Evolutionary conservation across 2,113 vertebrate genomes (phyloP).

Genomic region (Scopus umbretta): DNA sequence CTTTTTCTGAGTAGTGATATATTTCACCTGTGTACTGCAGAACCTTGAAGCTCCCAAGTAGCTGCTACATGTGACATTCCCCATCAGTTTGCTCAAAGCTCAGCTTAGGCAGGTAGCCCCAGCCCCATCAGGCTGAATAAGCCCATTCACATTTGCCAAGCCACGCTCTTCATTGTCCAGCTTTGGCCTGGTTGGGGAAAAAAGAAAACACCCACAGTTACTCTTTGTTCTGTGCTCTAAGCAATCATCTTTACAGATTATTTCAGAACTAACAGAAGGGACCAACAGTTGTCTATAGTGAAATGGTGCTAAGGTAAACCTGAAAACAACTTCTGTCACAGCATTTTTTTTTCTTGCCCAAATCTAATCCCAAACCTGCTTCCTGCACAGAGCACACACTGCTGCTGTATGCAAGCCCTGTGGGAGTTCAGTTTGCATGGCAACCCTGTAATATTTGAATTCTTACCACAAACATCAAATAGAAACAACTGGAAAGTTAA

Average conservation of each 20-base stretch:
- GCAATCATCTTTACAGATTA: background rate
- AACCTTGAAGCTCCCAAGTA: background rate
- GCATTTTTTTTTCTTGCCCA: background rate
- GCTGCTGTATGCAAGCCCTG: background rate
- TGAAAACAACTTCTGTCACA: background rate
- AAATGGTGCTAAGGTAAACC: background rate
- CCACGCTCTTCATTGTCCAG: background rate
- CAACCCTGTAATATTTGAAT: background rate
- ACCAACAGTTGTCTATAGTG: background rate
- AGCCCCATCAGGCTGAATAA: background rate
- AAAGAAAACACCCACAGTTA: background rate
- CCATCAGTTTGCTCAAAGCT: background rate
- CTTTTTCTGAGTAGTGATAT: rapidly evolving
- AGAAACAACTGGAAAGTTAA: background rate
- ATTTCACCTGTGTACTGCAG: background rate
- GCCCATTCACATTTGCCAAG: background rate
- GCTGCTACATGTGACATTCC: background rate
- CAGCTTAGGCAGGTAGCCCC: background rate
- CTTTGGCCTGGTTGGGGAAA: background rate
- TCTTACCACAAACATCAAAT: background rate
- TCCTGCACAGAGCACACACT: background rate
- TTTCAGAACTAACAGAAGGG: background rate
- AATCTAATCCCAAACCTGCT: background rate
- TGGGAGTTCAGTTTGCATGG: background rate
- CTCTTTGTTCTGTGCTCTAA: background rate